These are phyloP conservation scores for Sebastes hopkinsi DNA, from an alignment of 2,797 vertebrate species.

Conservation along the genomic window DNA sequence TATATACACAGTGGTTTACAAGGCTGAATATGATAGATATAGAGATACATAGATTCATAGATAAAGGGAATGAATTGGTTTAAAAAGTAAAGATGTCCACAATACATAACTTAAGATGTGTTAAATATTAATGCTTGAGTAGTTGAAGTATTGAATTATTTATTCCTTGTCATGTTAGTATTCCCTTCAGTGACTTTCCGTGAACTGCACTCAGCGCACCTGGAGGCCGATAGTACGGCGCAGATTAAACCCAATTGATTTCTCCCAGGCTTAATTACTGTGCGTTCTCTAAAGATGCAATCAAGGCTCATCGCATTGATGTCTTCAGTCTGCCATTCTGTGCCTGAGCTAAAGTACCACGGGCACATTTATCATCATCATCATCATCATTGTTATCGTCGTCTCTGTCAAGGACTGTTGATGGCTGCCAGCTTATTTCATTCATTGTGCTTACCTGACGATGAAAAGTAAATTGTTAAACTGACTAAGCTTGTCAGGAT, in stretches of 20 bases:
- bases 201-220: slow-evolving; percentile 17
- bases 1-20: neutral
- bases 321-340: neutral
- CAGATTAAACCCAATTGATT: slow-evolving; percentile 25
- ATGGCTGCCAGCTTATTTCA: slow-evolving; percentile 20
- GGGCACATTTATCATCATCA: slow-evolving; percentile 4
- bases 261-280: slow-evolving; percentile 49
- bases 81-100: neutral
- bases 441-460: neutral
- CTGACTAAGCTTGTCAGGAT: neutral
- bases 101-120: neutral
- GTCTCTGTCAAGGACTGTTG: slow-evolving; percentile 4
- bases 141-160: neutral
- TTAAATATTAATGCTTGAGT: neutral
- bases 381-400: neutral
- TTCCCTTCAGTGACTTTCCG: neutral
- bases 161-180: neutral
- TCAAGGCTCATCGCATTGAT: slow-evolving; percentile 32
- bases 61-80: neutral
- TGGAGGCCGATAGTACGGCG: neutral
- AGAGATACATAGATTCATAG: neutral
- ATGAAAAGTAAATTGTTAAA: slow-evolving; percentile 13
- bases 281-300: slow-evolving; percentile 35
- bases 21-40: neutral
- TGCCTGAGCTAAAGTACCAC: slow-evolving; percentile 2